A percentile compares a stretch with the other conserved stretches of the same genome.
Evolutionary conservation across 2,888 invertebrate species (phyloP).

Genomic region (Artemia sinica): DNA sequence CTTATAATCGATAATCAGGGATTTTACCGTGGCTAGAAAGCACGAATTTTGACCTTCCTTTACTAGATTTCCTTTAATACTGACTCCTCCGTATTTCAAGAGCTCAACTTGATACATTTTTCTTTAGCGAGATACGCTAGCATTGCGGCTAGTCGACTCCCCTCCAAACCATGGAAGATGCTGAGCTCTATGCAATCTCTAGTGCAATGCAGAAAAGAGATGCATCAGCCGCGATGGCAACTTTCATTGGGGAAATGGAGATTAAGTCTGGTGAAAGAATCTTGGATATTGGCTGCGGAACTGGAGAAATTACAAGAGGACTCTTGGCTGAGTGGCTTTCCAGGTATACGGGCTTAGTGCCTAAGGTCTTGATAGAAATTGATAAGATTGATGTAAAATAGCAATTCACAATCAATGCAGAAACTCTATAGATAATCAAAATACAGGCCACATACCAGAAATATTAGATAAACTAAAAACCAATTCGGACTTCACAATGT

Average conservation of each 20-base stretch:
- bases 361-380: too few relatives aligned
- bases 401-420: too few relatives aligned
- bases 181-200: constrained; percentile 47
- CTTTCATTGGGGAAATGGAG: constrained; percentile 42
- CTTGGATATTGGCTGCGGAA: constrained; percentile 54
- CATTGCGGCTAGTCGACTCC: constrained; percentile 11
- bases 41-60: too few relatives aligned
- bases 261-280: constrained; percentile 32
- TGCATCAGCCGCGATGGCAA: constrained; percentile 44
- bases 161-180: constrained; percentile 39
- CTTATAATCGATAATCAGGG: too few relatives aligned
- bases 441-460: too few relatives aligned
- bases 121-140: background rate
- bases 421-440: too few relatives aligned
- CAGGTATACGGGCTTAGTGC: constrained; percentile 5
- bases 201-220: constrained; percentile 50
- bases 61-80: too few relatives aligned
- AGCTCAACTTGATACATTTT: background rate
- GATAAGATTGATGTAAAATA: too few relatives aligned
- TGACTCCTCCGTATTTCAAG: too few relatives aligned
- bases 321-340: constrained; percentile 38
- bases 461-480: too few relatives aligned
- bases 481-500: too few relatives aligned
- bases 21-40: too few relatives aligned
- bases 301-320: constrained; percentile 49